Conservation (phyloP, 2,888 invertebrate genomes). For the Agriopis leucophaearia region DNA sequence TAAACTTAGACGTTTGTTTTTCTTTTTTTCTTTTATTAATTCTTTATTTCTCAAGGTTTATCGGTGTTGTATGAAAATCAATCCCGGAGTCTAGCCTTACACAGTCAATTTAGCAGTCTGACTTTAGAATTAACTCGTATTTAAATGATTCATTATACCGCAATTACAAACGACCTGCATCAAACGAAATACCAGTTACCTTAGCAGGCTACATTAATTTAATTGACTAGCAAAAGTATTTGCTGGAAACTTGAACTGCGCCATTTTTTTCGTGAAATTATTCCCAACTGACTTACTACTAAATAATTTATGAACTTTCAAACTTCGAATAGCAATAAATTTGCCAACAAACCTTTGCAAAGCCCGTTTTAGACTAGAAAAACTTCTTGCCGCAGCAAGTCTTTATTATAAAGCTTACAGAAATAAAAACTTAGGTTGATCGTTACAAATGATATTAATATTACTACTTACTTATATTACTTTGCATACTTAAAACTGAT, state of each 20-base stretch:
- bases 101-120: background rate
- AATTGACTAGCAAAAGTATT: conserved; percentile 13
- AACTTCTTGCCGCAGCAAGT: background rate
- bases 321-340: conserved; percentile 26
- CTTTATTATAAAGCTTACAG: background rate
- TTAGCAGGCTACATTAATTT: background rate
- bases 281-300: conserved; percentile 22
- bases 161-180: background rate
- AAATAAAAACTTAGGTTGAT: too few species aligned
- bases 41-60: too few species aligned
- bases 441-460: too few species aligned
- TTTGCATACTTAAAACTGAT: too few species aligned
- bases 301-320: conserved; percentile 28
- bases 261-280: conserved; percentile 28
- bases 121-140: conserved; percentile 14
- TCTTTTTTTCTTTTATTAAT: too few species aligned
- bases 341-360: conserved; percentile 17
- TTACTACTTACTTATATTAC: too few species aligned
- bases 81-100: too few species aligned
- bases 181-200: background rate
- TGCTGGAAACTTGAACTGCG: conserved; percentile 1
- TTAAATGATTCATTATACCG: background rate
- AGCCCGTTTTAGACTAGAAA: background rate
- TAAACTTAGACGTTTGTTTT: too few species aligned
- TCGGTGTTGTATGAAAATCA: too few species aligned